phyloP scores from a whole-genome alignment of 1,140 invertebrate species.

The Thaumatotibia leucotreta region DNA sequence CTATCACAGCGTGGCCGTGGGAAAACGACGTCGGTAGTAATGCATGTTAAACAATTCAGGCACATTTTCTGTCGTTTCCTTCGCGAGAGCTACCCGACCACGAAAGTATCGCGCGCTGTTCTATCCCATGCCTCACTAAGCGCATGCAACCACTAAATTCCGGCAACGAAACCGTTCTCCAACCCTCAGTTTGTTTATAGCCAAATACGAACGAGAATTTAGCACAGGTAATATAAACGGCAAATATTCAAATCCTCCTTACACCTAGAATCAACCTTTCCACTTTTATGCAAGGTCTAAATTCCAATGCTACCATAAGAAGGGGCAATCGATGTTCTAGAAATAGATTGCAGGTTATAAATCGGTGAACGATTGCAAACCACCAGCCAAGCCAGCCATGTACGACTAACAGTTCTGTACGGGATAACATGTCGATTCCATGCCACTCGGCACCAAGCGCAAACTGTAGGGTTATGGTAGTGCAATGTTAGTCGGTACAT shows the following conservation, averaged over 20 bases:
- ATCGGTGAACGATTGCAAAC: not conserved
- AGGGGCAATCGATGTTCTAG: not conserved
- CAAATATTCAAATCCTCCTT: not conserved
- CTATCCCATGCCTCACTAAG: slow-evolving; percentile 4
- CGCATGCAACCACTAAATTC: slow-evolving; percentile 1
- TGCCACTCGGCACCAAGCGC: not conserved
- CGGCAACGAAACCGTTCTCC: not conserved
- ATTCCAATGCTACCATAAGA: not conserved
- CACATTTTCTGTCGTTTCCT: not conserved
- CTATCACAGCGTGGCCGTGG: not conserved
- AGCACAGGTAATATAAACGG: not conserved
- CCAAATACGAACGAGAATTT: slow-evolving; percentile 2
- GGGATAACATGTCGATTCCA: not conserved
- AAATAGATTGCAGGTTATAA: not conserved
- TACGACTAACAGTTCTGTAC: not conserved
- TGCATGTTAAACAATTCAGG: not conserved
- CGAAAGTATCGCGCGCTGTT: not conserved
- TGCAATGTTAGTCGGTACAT: not conserved
- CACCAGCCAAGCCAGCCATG: not conserved
- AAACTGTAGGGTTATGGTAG: not conserved
- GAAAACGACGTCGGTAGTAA: not conserved
- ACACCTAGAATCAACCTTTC: not conserved
- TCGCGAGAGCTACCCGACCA: not conserved
- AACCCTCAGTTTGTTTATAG: not conserved
- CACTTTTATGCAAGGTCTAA: not conserved